Evolutionary conservation across 2,113 vertebrate species (phyloP), one percentile per base, ranked within the genome.

Genomic region (Spilogale gracilis): DNA sequence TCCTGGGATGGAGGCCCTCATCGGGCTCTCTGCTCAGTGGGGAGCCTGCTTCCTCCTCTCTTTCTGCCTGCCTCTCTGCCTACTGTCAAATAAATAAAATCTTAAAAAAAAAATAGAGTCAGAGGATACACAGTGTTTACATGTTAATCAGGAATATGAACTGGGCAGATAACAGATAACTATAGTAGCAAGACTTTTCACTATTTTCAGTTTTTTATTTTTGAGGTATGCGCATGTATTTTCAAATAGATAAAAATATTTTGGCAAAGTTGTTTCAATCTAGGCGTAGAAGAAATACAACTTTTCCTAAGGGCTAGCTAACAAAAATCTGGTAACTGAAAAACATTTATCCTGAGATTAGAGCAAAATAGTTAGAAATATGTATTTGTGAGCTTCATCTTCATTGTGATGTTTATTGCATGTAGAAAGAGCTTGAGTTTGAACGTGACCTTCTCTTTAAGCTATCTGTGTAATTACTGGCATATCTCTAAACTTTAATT

Each of bases 181-280:
- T 25, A 9, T 20, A 74, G 67, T 58, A 78, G 30, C 21, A 84
- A 67, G 27, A 58, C 56, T 74, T 95, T n/a, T 56, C 56, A 48
- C 27, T 74, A 58, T 58, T 92, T 82, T 56, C 48, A 48, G 43
- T 43, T 94, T 82, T 69, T 50, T 1, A 21, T 73, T 88, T 80
- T 63, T 88, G 76, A 74, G 63, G 27, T 74, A 65, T 25, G 27
- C 88, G 5, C 79, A 45, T 79, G 13, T 71, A 54, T 85, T 79
- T 90, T 84, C 52, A 85, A 71, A 45, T 71, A 84, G 43, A 23
- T 54, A 84, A 58, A 79, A 84, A 43, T 52, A 60, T 79, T 32
- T 8, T 90, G 86, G 93, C 86, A 84, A 71, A 93, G 45, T 85
- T 93, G 32, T 69, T 76, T 93, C 48, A 83, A 84, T 89, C 16